A percentile compares a stretch with the other conserved stretches of the same genome.
phyloP scores from a whole-genome alignment of 2,888 invertebrate species.

The Mythimna pallens region DNA sequence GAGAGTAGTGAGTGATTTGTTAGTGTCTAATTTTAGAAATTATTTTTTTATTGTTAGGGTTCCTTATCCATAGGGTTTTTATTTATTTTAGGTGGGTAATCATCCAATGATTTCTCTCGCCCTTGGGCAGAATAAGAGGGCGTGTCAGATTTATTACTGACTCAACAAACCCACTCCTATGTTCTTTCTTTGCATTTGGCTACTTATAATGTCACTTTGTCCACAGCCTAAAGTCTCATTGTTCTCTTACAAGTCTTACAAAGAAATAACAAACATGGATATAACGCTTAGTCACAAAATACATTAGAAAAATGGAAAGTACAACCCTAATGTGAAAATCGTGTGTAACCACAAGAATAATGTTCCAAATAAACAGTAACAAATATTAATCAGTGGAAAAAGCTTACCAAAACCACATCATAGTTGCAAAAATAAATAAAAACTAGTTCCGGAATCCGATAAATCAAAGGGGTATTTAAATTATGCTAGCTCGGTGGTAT shows the following conservation, averaged over 20 bases:
- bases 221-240: neutral
- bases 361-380: constrained; percentile 43
- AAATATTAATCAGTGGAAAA: constrained; percentile 54
- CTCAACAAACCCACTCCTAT: too few relatives aligned
- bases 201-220: too few relatives aligned
- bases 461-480: constrained; percentile 78
- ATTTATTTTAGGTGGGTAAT: too few relatives aligned
- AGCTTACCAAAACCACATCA: constrained; percentile 55
- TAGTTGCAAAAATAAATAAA: constrained; percentile 50
- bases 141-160: too few relatives aligned
- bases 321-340: constrained; percentile 36
- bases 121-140: too few relatives aligned
- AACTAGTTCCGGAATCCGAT: constrained; percentile 60
- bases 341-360: constrained; percentile 47
- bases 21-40: too few relatives aligned
- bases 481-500: constrained; percentile 71
- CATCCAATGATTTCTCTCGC: too few relatives aligned
- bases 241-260: neutral
- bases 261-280: neutral
- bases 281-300: constrained; percentile 5
- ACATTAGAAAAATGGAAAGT: neutral
- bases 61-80: too few relatives aligned
- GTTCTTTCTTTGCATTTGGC: too few relatives aligned
- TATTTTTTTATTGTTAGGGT: too few relatives aligned
- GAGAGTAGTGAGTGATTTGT: neutral